Percentiles rank a stretch among this genome's conserved stretches.
Conservation (phyloP, 2,113 vertebrate genomes). For the Apaloderma vittatum region DNA sequence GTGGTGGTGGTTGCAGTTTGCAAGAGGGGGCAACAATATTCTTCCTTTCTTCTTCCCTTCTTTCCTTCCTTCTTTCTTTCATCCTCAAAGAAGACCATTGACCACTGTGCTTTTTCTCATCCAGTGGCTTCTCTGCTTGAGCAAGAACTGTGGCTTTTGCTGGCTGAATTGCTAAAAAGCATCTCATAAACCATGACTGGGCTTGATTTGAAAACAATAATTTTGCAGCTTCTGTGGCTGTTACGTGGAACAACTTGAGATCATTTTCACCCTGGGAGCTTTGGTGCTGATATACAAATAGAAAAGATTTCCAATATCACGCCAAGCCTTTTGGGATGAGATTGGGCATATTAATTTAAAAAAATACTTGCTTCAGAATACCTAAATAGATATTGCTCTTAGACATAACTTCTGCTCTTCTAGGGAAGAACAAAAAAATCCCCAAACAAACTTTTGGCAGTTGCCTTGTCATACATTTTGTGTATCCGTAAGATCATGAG, state of each 20-base stretch:
- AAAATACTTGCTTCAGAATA: background rate
- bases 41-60: background rate
- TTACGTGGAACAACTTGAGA: background rate
- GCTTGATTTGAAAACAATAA: conserved; percentile 12
- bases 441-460: background rate
- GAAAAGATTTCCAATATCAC: background rate
- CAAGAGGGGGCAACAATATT: conserved; percentile 55
- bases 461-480: background rate
- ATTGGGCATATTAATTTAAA: background rate
- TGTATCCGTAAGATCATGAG: background rate
- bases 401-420: background rate
- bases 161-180: conserved; percentile 51
- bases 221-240: conserved; percentile 16
- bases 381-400: background rate
- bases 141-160: conserved; percentile 63
- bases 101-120: conserved; percentile 28
- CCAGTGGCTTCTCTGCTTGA: conserved; percentile 66
- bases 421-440: background rate
- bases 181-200: background rate
- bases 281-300: background rate
- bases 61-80: background rate
- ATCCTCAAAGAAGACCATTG: background rate
- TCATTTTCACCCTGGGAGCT: background rate
- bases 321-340: background rate
- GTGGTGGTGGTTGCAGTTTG: conserved; percentile 64